These are phyloP conservation scores for Ceramica pisi DNA, from an alignment of 2,888 invertebrate species.

Conservation along the genomic window DNA sequence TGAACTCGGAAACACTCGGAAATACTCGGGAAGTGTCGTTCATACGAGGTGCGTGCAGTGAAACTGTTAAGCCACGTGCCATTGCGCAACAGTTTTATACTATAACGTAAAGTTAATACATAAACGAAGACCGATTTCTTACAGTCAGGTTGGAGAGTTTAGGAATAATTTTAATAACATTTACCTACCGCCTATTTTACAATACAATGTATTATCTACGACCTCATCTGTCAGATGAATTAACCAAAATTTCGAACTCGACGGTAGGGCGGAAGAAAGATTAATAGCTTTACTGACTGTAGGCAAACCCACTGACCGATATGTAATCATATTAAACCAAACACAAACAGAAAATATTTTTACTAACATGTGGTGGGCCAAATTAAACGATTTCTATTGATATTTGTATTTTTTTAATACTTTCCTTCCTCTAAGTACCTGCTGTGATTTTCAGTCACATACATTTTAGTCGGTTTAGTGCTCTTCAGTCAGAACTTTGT, in stretches of 20 bases:
- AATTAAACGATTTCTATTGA: too few species aligned
- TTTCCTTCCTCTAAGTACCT: too few species aligned
- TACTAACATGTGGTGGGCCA: too few species aligned
- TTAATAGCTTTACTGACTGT: too few species aligned
- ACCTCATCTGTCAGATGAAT: neutral
- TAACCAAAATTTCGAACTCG: neutral
- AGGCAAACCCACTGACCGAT: too few species aligned
- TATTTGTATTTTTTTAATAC: too few species aligned
- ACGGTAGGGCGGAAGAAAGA: too few species aligned
- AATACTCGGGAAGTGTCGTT: conserved; percentile 53
- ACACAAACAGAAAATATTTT: too few species aligned
- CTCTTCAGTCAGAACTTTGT: neutral
- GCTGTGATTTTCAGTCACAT: neutral
- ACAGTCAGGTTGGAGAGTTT: neutral
- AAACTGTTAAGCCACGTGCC: conserved; percentile 62
- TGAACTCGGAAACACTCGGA: conserved; percentile 39
- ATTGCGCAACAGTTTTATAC: conserved; percentile 53
- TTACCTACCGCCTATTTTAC: too few species aligned
- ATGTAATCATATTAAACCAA: too few species aligned
- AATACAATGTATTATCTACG: too few species aligned
- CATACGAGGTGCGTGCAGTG: conserved; percentile 53
- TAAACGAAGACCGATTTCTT: conserved; percentile 3
- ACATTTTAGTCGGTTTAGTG: too few species aligned
- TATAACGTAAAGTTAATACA: conserved; percentile 13
- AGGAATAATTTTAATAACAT: neutral